A percentile compares a stretch with the other conserved stretches of the same genome.
phyloP scores from a whole-genome alignment of 2,888 invertebrate species.

The Caenorhabditis wallacei region DNA sequence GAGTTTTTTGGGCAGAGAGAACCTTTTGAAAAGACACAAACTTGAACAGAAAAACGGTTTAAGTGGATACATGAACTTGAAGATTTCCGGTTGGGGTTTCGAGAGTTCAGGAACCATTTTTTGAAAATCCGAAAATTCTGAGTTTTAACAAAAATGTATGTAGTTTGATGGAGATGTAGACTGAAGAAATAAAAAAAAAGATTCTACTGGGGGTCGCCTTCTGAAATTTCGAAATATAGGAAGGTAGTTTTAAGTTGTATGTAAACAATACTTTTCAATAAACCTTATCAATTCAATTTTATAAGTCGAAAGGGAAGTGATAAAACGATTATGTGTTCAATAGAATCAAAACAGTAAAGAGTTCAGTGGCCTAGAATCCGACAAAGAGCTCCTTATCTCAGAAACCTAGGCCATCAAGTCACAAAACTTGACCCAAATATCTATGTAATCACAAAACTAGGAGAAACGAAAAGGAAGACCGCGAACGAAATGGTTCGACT shows the following conservation, averaged over 20 bases:
- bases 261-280: too few species aligned
- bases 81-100: constrained; percentile 13
- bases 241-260: too few species aligned
- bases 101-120: not conserved
- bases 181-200: too few species aligned
- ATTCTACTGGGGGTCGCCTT: too few species aligned
- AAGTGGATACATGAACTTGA: constrained; percentile 22
- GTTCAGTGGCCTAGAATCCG: too few species aligned
- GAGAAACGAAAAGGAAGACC: not conserved
- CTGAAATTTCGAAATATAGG: too few species aligned
- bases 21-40: constrained; percentile 19
- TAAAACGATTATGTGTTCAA: too few species aligned
- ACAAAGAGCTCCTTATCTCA: too few species aligned
- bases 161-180: not conserved
- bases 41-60: constrained; percentile 22
- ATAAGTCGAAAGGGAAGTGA: too few species aligned
- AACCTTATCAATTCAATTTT: too few species aligned
- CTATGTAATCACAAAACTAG: not conserved
- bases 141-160: not conserved
- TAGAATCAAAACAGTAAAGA: too few species aligned
- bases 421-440: not conserved
- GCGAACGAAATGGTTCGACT: constrained; percentile 14
- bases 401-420: not conserved
- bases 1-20: not conserved
- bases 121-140: too few species aligned